Evolutionary conservation across 2,797 vertebrate genomes (phyloP), one percentile per base, ranked within the genome.

Genomic region (Aulostomus chinensis): DNA sequence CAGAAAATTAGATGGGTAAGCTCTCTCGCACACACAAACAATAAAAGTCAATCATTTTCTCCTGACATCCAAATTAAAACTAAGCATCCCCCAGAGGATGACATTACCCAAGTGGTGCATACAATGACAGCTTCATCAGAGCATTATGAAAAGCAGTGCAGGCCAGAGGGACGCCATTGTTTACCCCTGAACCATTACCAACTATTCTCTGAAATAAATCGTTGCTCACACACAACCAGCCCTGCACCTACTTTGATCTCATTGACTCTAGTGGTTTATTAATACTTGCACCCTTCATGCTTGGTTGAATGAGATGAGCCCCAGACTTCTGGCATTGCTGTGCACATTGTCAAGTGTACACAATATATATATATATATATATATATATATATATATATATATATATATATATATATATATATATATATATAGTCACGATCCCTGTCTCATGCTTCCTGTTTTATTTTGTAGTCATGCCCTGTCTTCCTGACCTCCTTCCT

Each of bases 31-130:
- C 43, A 55, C 55, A 8, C 31, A 42, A 66, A 76, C 67, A 70
- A 63, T 74, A 59, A 71, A 80, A 86, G 76, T 86, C 83, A 71
- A 86, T 89, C 81, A 85, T 83, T 80, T 80, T 70, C 59, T 48
- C 47, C 33, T 85, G 84, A 87, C 82, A 78, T 69, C 67, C 74
- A 86, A 84, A 89, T 87, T 85, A 89, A 86, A 84, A 84, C 59
- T 70, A 83, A 86, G 68, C 68, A 34, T 77, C 61, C 83, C 66
- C 67, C 34, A 38, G 65, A 83, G 78, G 76, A 84, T 68, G 74
- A 56, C 50, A 76, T 88, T 84, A 76, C 56, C 32, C 10, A 42
- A 78, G 68, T 56, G 64, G 39, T 74, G 72, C 16, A 9, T 62
- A 51, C 70, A 65, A 75, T 86, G 87, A 88, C 87, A 86, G 81